Conservation (phyloP, 2,113 vertebrate genomes). For the Forbesichthys agassizii region DNA sequence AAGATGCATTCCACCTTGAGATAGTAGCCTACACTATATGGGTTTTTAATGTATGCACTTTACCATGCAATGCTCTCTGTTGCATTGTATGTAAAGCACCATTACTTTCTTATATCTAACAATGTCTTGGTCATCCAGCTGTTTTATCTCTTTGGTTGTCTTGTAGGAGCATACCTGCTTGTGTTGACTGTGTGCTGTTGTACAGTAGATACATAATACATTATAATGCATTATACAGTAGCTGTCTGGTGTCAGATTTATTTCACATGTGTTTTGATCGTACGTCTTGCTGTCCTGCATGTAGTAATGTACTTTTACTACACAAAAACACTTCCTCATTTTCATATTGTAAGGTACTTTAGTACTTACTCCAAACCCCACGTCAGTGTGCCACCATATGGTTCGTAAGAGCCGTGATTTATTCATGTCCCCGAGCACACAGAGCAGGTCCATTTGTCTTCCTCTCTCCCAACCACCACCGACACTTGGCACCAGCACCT, state of each 20-base stretch:
- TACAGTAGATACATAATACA: not conserved
- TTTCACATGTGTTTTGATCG: not conserved
- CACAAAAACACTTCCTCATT: not conserved
- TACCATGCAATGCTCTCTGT: not conserved
- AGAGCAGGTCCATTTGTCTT: constrained; percentile 41
- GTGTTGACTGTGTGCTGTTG: not conserved
- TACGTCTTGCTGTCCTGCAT: not conserved
- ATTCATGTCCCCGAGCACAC: constrained; percentile 24
- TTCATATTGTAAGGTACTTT: constrained; percentile 1
- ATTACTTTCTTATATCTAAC: not conserved
- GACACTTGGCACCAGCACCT: constrained; percentile 14
- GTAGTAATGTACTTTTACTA: not conserved
- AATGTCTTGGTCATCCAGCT: not conserved
- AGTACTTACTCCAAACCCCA: not conserved
- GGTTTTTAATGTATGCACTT: not conserved
- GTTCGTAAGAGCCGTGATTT: constrained; percentile 35
- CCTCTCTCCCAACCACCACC: constrained; percentile 31
- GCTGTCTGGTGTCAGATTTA: too few relatives aligned
- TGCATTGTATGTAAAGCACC: not conserved
- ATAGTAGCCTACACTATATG: too few relatives aligned
- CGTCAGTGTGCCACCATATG: constrained; percentile 17
- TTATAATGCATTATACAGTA: too few relatives aligned
- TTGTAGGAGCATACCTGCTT: not conserved
- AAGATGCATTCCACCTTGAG: too few relatives aligned
- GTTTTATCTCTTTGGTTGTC: not conserved